These are phyloP conservation scores for Atherix ibis DNA, from an alignment of 2,888 invertebrate genomes.

Conservation along the genomic window DNA sequence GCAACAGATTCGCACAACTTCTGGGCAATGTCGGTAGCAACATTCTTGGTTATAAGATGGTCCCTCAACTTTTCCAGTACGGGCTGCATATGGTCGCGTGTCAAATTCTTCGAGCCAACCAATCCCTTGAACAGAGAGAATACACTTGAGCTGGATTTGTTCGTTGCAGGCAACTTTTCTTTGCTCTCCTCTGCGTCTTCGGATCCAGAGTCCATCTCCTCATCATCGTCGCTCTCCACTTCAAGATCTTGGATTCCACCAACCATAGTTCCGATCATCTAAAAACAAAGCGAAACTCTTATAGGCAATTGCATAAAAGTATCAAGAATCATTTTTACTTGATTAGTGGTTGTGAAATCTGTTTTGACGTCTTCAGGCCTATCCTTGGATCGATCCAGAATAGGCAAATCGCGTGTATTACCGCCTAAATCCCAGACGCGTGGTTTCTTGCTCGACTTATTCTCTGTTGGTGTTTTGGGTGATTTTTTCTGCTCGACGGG, in stretches of 20 bases:
- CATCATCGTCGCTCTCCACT: slow-evolving; percentile 50
- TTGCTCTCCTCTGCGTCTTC: slow-evolving; percentile 11
- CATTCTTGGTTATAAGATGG: slow-evolving; percentile 93
- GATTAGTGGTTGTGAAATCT: slow-evolving; percentile 45
- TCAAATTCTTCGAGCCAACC: slow-evolving; percentile 79
- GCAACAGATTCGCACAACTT: slow-evolving; percentile 91
- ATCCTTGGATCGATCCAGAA: slow-evolving; percentile 69
- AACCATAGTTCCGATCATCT: slow-evolving; percentile 72
- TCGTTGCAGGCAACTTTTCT: slow-evolving; percentile 21
- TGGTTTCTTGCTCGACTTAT: slow-evolving; percentile 71
- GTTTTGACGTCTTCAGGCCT: slow-evolving; percentile 46
- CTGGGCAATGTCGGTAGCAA: slow-evolving; percentile 86
- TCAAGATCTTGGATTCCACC: slow-evolving; percentile 70
- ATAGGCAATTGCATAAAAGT: slow-evolving; percentile 11
- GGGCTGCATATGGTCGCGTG: slow-evolving; percentile 63
- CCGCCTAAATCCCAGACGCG: slow-evolving; percentile 83
- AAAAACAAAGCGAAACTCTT: slow-evolving; percentile 10
- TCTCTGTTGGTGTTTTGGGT: slow-evolving; percentile 35
- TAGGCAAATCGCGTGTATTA: slow-evolving; percentile 53
- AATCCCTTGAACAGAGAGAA: slow-evolving; percentile 75
- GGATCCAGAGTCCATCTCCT: slow-evolving; percentile 15
- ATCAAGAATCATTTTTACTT: slow-evolving; percentile 33
- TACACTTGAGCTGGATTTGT: slow-evolving; percentile 41
- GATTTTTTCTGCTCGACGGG: slow-evolving; percentile 28
- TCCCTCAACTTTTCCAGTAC: slow-evolving; percentile 87